Evolutionary conservation across 2,888 invertebrate genomes (phyloP), one percentile per base, ranked within the genome.

Genomic region (Erebia aethiops): DNA sequence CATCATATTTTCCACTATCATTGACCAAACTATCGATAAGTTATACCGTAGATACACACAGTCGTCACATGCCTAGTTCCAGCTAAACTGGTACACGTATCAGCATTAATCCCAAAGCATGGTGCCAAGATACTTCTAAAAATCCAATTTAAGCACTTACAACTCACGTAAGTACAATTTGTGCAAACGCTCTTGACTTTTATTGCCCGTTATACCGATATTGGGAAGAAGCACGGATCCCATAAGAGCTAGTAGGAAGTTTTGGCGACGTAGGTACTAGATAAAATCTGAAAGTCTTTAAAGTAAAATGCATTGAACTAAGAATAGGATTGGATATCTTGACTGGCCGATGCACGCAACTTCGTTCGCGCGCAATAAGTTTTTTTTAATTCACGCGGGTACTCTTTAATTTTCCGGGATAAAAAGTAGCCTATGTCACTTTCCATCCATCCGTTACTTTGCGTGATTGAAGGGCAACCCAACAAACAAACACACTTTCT

Each of bases 121-220:
- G 64, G 78, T 72, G 76, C 76, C 73, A 76, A 78, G 78, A 77
- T 76, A 78, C 77, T 76, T 69, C 75, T 78, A 81, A 82, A 84
- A 77, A 80, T 79, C 80, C 82, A 82, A 84, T 83, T 86, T 82
- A 82, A 82, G 77, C 76, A 78, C 78, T 80, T 81, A 80, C 78
- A 78, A 74, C 73, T 76, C 80, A 80, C 79, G 80, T 80, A 77
- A 75, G 70, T 75, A 80, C 78, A 81, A 81, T 82, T 83, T 82
- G 83, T 87, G 83, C 80, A 80, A 82, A 80, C 82, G 83, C 79
- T 84, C 86, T 87, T 83, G 85, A 84, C 78, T 86, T 87, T 89
- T 87, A 89, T 88, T 82, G 86, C 82, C 84, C 84, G 84, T 87
- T 88, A 85, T 81, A 79, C 80, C 86, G 84, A 86, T 83, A 88